Evolutionary conservation across 2,888 invertebrate species (phyloP), one percentile per base, ranked within the genome.

Genomic region (Pimpla rufipes): DNA sequence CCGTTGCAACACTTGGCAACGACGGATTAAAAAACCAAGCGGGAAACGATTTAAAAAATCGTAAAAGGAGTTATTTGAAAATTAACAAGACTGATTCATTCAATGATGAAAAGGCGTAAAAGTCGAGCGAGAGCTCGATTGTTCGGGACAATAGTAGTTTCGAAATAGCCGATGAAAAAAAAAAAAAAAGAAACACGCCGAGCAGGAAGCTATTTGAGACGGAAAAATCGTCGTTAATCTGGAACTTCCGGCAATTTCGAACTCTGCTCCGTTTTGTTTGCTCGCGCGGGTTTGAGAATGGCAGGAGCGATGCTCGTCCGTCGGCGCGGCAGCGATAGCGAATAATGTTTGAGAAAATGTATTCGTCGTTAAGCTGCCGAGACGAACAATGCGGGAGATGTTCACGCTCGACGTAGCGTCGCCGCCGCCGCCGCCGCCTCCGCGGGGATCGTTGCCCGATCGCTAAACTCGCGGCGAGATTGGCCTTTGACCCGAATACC

Each of bases 351-450:
- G 40, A 2, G 35, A 16, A 66, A 74, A 83, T 77, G 45, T 57
- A 83, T 75, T 74, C 74, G 47, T 74, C 62, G 78, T 78, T 77
- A 68, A 68, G 35, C 47, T 68, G 23, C 21, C 70, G 79, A 75
- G 64, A 45, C 52, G 80, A 57, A 83, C 82, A 83, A 83, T 83
- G 78, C 68, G 70, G 62, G 35, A 75, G 75, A 83, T 70, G 79
- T 79, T 75, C 79, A 83, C 82, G 82, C 70, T 83, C 35, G 62
- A 37, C 16, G 57, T 11, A 62, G 18, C 55, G 23, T 55, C 55
- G 29, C 47, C 47, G n/a, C 11, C 47, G n/a, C n/a, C n/a, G n/a
- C n/a, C 55, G 23, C 21, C 55, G 29, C 47, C 47, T 3, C 11
- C 47, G 47, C 10, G 18, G 8, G 37, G 11, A 62, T 62, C 62